These are phyloP conservation scores for Macrotus californicus DNA, from an alignment of 2,113 vertebrate species.

Conservation along the genomic window DNA sequence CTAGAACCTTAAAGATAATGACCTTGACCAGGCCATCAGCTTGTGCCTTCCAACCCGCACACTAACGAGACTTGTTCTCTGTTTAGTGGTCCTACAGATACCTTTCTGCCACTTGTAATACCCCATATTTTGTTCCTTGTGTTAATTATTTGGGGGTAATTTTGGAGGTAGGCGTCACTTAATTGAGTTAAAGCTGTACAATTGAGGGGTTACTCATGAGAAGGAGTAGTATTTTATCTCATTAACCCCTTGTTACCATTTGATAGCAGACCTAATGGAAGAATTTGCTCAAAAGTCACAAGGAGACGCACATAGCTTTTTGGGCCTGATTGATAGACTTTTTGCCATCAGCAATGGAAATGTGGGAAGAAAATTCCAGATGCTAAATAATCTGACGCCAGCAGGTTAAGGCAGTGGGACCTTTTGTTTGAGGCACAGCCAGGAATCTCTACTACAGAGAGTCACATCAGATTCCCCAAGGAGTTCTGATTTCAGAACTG, in stretches of 20 bases:
- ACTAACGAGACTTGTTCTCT: background rate
- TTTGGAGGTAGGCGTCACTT: background rate
- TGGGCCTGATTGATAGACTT: constrained; percentile 17
- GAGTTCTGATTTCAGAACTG: constrained; percentile 19
- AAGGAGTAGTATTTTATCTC: background rate
- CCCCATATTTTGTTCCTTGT: too few species aligned
- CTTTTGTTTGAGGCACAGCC: constrained; percentile 14
- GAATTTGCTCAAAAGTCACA: constrained; percentile 25
- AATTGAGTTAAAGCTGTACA: constrained; percentile 13
- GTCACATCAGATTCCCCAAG: background rate
- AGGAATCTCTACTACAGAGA: background rate
- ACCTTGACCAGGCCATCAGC: background rate
- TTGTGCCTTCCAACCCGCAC: background rate
- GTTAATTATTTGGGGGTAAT: background rate
- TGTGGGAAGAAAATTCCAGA: constrained; percentile 38
- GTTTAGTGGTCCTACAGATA: background rate
- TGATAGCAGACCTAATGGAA: constrained; percentile 11
- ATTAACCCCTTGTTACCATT: constrained; percentile 9
- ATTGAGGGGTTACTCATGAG: background rate
- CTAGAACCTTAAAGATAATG: background rate
- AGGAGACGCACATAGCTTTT: background rate
- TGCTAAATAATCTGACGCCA: constrained; percentile 5
- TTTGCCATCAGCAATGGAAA: constrained; percentile 47
- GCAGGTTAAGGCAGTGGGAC: background rate
- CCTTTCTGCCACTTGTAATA: background rate